These are phyloP conservation scores for Drosophila mayri DNA, from an alignment of 1,140 invertebrate genomes.

Conservation along the genomic window DNA sequence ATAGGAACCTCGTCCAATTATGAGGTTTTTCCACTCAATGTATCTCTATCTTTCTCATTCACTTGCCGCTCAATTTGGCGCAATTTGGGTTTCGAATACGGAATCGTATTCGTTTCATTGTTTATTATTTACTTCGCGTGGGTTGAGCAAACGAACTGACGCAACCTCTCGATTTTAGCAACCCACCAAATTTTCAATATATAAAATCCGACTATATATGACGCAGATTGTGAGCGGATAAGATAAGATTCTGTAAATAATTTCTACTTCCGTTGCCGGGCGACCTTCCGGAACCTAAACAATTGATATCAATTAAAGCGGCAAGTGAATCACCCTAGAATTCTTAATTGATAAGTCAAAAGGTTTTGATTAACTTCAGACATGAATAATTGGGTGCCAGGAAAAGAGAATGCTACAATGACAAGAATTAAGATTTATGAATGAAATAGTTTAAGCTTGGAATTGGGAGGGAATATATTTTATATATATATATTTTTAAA, in stretches of 20 bases:
- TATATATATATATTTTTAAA: too few species aligned
- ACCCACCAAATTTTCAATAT: slow-evolving; percentile 48
- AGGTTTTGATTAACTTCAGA: slow-evolving; percentile 56
- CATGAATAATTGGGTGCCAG: slow-evolving; percentile 28
- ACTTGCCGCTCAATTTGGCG: slow-evolving; percentile 59
- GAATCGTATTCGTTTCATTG: slow-evolving; percentile 38
- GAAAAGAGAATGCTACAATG: neutral
- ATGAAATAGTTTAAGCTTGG: too few species aligned
- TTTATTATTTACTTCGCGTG: slow-evolving; percentile 59
- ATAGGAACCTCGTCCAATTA: slow-evolving; percentile 75
- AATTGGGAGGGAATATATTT: too few species aligned
- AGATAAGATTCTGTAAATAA: slow-evolving; percentile 48
- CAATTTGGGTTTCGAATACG: slow-evolving; percentile 45
- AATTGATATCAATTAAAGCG: slow-evolving; percentile 40
- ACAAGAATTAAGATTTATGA: too few species aligned
- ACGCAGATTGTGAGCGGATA: slow-evolving; percentile 32
- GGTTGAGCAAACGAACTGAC: slow-evolving; percentile 53
- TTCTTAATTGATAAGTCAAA: slow-evolving; percentile 70
- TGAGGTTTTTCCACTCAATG: slow-evolving; percentile 39
- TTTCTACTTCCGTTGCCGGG: slow-evolving; percentile 39
- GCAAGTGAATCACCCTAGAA: slow-evolving; percentile 64
- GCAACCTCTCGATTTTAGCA: slow-evolving; percentile 60
- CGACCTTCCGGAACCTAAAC: slow-evolving; percentile 56
- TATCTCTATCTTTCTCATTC: slow-evolving; percentile 21
- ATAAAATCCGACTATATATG: slow-evolving; percentile 19